Evolutionary conservation across 1,140 invertebrate genomes (phyloP).

Genomic region (Ericerus pela): DNA sequence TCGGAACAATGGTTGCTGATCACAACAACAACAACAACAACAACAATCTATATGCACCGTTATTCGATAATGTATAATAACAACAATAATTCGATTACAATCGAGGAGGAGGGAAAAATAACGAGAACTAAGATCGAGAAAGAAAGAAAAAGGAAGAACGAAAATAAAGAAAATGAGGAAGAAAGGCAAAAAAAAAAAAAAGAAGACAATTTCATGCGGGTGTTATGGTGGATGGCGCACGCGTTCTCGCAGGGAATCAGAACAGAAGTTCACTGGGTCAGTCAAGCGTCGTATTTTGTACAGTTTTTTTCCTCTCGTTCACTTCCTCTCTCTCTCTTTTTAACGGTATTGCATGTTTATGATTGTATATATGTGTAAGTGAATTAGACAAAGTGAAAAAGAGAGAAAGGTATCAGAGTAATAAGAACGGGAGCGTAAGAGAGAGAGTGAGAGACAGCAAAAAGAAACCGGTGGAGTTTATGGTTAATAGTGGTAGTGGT

Average conservation of each 20-base stretch:
- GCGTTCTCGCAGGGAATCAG: neutral
- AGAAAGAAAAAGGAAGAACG: neutral
- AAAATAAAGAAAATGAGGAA: neutral
- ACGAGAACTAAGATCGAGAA: neutral
- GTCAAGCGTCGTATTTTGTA: neutral
- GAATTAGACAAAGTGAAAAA: too few species aligned
- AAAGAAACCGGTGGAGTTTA: too few species aligned
- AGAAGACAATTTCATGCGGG: slow-evolving; percentile 5
- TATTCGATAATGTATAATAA: neutral
- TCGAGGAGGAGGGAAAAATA: neutral
- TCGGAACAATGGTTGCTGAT: too few species aligned
- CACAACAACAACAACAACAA: too few species aligned
- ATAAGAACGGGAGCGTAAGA: too few species aligned
- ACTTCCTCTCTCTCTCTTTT: too few species aligned
- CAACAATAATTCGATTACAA: slow-evolving; percentile 7
- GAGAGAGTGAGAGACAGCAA: too few species aligned
- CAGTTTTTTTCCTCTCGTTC: too few species aligned
- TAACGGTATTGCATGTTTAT: too few species aligned
- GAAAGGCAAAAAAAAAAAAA: neutral
- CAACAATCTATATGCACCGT: neutral
- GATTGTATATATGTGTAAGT: too few species aligned
- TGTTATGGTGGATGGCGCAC: neutral
- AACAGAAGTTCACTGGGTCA: slow-evolving; percentile 8
- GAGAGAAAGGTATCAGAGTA: too few species aligned
- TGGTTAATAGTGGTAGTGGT: too few species aligned